Evolutionary conservation across 1,140 invertebrate species (phyloP).

Genomic region (Neodiprion pinetum): DNA sequence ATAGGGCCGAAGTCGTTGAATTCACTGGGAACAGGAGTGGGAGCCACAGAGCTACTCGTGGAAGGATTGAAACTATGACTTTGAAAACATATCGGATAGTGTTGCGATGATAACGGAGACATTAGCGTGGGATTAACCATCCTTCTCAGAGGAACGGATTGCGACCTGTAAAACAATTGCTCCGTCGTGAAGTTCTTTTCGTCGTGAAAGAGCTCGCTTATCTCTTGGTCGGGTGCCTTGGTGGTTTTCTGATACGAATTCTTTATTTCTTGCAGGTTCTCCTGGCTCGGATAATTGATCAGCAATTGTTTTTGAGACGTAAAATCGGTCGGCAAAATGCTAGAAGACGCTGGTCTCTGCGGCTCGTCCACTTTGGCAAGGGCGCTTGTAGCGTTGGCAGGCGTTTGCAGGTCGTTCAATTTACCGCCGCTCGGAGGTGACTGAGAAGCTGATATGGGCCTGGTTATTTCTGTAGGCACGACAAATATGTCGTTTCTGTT

Average conservation of each 20-base stretch:
- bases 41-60: slow-evolving; percentile 70
- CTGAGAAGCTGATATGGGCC: slow-evolving; percentile 33
- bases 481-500: slow-evolving; percentile 51
- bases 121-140: slow-evolving; percentile 61
- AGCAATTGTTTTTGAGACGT: slow-evolving; percentile 54
- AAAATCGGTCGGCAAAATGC: slow-evolving; percentile 44
- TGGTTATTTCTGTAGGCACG: slow-evolving; percentile 50
- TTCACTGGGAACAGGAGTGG: slow-evolving; percentile 74
- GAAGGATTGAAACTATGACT: slow-evolving; percentile 60
- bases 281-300: slow-evolving; percentile 60
- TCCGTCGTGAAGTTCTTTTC: slow-evolving; percentile 45
- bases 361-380: slow-evolving; percentile 35
- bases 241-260: slow-evolving; percentile 42
- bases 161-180: slow-evolving; percentile 67
- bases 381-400: slow-evolving; percentile 28
- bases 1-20: slow-evolving; percentile 72
- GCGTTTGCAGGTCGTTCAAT: slow-evolving; percentile 45
- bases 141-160: slow-evolving; percentile 77
- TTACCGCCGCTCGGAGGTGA: slow-evolving; percentile 38
- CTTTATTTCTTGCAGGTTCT: slow-evolving; percentile 55
- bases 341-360: slow-evolving; percentile 30
- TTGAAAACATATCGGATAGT: slow-evolving; percentile 43
- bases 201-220: slow-evolving; percentile 50
- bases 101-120: slow-evolving; percentile 44
- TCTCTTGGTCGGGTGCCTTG: slow-evolving; percentile 54